Evolutionary conservation across 2,113 vertebrate genomes (phyloP).

Genomic region (Erpornis zantholeuca): DNA sequence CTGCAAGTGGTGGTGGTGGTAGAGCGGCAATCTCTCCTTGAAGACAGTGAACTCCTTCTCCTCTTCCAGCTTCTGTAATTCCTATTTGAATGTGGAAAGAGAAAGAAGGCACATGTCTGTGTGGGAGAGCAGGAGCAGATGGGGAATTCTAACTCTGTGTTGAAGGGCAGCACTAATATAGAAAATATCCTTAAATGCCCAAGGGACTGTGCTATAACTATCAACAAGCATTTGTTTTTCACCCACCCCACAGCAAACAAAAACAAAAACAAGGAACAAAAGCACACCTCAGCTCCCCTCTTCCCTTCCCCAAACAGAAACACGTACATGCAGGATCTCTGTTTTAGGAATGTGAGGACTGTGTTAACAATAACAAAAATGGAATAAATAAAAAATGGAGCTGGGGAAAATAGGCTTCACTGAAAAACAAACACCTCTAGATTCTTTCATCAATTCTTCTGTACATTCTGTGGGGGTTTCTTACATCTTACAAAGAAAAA

Average conservation of each 20-base stretch:
- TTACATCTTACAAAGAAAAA: not conserved
- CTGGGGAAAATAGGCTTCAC: not conserved
- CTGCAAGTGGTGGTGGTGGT: not conserved
- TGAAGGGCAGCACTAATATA: slow-evolving; percentile 13
- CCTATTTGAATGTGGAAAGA: not conserved
- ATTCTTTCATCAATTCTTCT: not conserved
- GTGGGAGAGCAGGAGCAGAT: slow-evolving; percentile 29
- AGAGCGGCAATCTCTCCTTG: not conserved
- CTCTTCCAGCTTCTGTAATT: not conserved
- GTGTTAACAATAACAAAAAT: not conserved
- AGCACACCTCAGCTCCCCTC: not conserved
- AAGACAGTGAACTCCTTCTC: not conserved
- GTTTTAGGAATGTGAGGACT: not conserved
- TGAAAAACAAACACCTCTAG: not conserved
- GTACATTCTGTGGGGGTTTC: not conserved
- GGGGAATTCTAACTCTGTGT: not conserved
- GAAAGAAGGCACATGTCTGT: not conserved
- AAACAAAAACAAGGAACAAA: slow-evolving; percentile 11
- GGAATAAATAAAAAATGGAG: not conserved
- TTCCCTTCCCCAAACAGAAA: slow-evolving; percentile 7
- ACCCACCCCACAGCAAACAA: not conserved
- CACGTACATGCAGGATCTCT: not conserved
- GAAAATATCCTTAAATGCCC: slow-evolving; percentile 18
- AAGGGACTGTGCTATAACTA: not conserved
- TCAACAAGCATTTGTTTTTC: slow-evolving; percentile 22